phyloP scores from a whole-genome alignment of 1,140 invertebrate genomes.

The Polyergus mexicanus region DNA sequence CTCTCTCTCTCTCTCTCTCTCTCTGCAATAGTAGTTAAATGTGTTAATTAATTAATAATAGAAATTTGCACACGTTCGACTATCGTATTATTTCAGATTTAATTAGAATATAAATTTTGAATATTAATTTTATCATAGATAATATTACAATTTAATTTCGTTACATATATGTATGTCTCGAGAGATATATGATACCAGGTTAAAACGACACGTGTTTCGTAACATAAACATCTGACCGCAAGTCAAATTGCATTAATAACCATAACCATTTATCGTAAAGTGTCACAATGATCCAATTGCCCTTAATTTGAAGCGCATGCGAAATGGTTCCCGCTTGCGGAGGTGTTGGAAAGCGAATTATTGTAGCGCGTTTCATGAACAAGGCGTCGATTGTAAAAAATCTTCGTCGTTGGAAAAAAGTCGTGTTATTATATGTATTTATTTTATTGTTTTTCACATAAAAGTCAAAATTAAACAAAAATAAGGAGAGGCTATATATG shows the following conservation, averaged over 20 bases:
- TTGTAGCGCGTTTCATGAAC: constrained; percentile 20
- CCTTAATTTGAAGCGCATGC: constrained; percentile 65
- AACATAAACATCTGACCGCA: neutral
- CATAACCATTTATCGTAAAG: constrained; percentile 43
- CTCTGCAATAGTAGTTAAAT: too few species aligned
- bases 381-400: constrained; percentile 41
- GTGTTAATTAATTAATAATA: too few species aligned
- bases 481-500: neutral
- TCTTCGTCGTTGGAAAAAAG: constrained; percentile 2
- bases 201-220: constrained; percentile 18
- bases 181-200: neutral
- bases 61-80: neutral
- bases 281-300: constrained; percentile 70
- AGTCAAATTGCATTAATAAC: constrained; percentile 58
- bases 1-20: too few species aligned
- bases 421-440: neutral
- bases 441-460: neutral
- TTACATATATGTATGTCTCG: neutral
- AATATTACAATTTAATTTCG: neutral
- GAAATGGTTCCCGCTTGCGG: constrained; percentile 38
- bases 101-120: neutral
- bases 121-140: neutral
- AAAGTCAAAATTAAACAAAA: neutral
- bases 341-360: constrained; percentile 52
- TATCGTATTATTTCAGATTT: neutral